Percentiles rank a stretch among this genome's conserved stretches.
Conservation (phyloP, 2,888 invertebrate genomes). For the Acanthoscelides obtectus region DNA sequence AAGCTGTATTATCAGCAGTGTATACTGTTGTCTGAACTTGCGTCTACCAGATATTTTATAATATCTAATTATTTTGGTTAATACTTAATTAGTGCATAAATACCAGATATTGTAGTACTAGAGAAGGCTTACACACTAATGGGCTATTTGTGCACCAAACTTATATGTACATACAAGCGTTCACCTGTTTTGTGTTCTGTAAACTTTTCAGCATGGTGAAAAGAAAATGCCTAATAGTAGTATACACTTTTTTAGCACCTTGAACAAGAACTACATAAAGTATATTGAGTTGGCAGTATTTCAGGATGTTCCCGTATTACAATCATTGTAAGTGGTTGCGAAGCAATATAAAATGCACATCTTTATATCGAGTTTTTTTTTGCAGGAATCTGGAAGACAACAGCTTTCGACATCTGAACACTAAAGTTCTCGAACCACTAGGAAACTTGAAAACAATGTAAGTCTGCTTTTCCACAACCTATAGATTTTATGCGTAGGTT, state of each 20-base stretch:
- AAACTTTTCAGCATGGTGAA: too few relatives aligned
- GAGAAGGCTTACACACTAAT: too few relatives aligned
- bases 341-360: not conserved
- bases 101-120: too few relatives aligned
- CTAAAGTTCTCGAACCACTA: constrained; percentile 43
- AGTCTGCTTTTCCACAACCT: constrained; percentile 28
- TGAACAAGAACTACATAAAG: constrained; percentile 48
- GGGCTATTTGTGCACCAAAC: too few relatives aligned
- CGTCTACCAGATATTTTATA: too few relatives aligned
- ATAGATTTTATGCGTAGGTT: not conserved
- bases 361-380: not conserved
- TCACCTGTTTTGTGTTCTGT: too few relatives aligned
- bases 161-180: too few relatives aligned
- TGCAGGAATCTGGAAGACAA: constrained; percentile 38
- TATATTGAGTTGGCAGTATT: constrained; percentile 46
- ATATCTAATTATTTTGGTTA: too few relatives aligned
- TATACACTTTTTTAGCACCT: constrained; percentile 41
- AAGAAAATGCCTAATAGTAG: constrained; percentile 1
- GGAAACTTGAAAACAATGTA: constrained; percentile 48
- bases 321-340: constrained; percentile 44
- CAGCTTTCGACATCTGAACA: constrained; percentile 43
- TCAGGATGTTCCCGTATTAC: constrained; percentile 45
- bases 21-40: too few relatives aligned
- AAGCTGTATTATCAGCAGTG: too few relatives aligned
- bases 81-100: too few relatives aligned